Percentiles rank a stretch among this genome's conserved stretches.
Conservation (phyloP, 2,113 vertebrate species). For the human (Homo sapiens) region GRCh38 chr7:140156001-140156500, state of each 20-base stretch:
- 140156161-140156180: not conserved
- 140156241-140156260: not conserved
- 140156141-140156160: slow-evolving; percentile 37
- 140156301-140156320: not conserved
- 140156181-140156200: not conserved
- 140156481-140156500: not conserved
- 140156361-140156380: not conserved
- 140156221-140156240: not conserved
- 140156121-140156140: not conserved
- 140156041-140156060: not conserved
- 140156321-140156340: not conserved
- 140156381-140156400: not conserved
- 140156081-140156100: not conserved
- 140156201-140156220: not conserved
- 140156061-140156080: not conserved
- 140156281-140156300: not conserved
- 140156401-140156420: not conserved
- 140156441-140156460: not conserved
- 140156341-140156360: not conserved
- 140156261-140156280: not conserved
- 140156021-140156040: slow-evolving; percentile 35
- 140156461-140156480: not conserved
- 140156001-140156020: not conserved
- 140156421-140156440: not conserved
- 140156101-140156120: not conserved